Percentiles rank a stretch among this genome's conserved stretches.
Evolutionary conservation across 2,797 vertebrate species (phyloP).

Genomic region (Macropodus opercularis): DNA sequence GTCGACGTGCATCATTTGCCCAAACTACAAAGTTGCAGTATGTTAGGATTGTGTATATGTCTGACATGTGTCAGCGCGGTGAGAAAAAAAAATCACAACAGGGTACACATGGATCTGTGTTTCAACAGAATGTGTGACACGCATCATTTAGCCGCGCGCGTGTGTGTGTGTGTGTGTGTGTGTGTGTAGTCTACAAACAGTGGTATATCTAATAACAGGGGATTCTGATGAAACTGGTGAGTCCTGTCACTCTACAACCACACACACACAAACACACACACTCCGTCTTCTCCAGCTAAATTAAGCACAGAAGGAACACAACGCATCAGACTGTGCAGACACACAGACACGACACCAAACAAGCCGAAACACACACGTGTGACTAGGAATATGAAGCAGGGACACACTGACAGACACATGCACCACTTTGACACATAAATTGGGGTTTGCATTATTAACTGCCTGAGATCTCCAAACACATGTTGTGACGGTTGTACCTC

Average conservation of each 20-base stretch:
- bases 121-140: constrained; percentile 45
- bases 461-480: constrained; percentile 49
- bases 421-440: constrained; percentile 60
- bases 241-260: constrained; percentile 37
- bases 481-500: constrained; percentile 53
- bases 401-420: constrained; percentile 46
- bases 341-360: constrained; percentile 38
- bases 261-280: constrained; percentile 15
- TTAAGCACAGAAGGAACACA: constrained; percentile 51
- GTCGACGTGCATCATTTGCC: constrained; percentile 62
- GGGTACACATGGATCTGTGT: constrained; percentile 32
- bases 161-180: constrained; percentile 28
- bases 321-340: constrained; percentile 31
- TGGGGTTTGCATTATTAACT: constrained; percentile 74
- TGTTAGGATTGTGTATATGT: constrained; percentile 8
- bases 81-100: constrained; percentile 14
- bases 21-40: constrained; percentile 50
- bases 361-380: constrained; percentile 39
- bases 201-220: constrained; percentile 53
- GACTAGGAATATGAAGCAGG: constrained; percentile 26
- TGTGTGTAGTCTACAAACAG: constrained; percentile 40
- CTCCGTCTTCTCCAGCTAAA: constrained; percentile 60
- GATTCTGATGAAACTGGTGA: constrained; percentile 47
- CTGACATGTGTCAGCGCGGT: constrained; percentile 31
- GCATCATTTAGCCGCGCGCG: constrained; percentile 46